phyloP scores from a whole-genome alignment of 2,797 vertebrate species.

The Melanotaenia trifasciata region DNA sequence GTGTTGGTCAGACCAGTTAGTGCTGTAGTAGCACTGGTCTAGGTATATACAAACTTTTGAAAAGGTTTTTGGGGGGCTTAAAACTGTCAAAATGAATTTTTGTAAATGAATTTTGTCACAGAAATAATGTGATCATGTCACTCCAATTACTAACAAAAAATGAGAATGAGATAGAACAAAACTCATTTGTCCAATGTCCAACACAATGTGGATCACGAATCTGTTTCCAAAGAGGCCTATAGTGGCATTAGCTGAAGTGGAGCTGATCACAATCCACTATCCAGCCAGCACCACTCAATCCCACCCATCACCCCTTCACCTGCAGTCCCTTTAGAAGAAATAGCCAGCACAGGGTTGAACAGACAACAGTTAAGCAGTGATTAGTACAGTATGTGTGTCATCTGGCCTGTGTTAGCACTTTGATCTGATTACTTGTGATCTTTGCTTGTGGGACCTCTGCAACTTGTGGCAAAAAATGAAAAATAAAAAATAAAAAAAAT shows the following conservation, averaged over 20 bases:
- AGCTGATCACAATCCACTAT: background rate
- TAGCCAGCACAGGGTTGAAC: background rate
- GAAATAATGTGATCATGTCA: background rate
- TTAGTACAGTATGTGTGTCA: constrained; percentile 44
- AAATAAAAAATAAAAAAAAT: constrained; percentile 37
- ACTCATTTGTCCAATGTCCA: background rate
- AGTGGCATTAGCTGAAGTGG: background rate
- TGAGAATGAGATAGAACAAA: too few relatives aligned
- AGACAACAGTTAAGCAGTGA: constrained; percentile 18
- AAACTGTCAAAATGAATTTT: background rate
- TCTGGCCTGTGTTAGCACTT: constrained; percentile 62
- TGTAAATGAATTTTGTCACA: background rate
- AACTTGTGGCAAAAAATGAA: constrained; percentile 62
- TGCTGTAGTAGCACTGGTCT: too few relatives aligned
- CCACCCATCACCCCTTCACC: background rate
- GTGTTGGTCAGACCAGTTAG: background rate
- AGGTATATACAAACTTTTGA: too few relatives aligned
- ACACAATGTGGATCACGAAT: background rate
- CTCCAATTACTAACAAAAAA: background rate
- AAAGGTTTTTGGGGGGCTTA: background rate
- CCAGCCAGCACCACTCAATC: background rate
- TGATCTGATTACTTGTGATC: constrained; percentile 78
- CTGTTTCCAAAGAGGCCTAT: background rate
- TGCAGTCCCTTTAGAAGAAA: constrained; percentile 3
- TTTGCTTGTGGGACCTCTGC: constrained; percentile 69